Percentiles rank a stretch among this genome's conserved stretches.
These are phyloP conservation scores for Chloroceryle aenea DNA, from an alignment of 2,113 vertebrate genomes.

Conservation along the genomic window DNA sequence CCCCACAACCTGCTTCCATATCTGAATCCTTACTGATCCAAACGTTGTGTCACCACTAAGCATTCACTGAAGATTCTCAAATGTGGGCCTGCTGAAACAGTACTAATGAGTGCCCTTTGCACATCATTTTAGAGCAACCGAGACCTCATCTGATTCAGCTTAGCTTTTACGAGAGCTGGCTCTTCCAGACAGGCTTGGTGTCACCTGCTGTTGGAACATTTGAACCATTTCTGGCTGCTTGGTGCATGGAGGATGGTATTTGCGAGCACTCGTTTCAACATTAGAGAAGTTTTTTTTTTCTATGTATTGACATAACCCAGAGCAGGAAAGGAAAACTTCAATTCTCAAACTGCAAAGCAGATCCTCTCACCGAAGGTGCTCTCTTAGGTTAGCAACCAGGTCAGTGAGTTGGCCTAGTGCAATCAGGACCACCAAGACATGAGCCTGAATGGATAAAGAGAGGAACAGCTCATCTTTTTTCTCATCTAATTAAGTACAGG, in stretches of 20 bases:
- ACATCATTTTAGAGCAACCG: not conserved
- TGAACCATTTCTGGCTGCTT: not conserved
- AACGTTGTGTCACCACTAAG: not conserved
- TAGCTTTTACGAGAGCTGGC: not conserved
- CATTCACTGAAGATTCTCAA: not conserved
- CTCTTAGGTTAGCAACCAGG: not conserved
- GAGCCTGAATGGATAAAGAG: not conserved
- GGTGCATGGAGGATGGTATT: not conserved
- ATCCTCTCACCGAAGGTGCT: not conserved
- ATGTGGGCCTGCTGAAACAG: not conserved
- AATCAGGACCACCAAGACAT: not conserved
- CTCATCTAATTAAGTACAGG: slow-evolving; percentile 11
- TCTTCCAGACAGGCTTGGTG: not conserved
- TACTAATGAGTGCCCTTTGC: not conserved
- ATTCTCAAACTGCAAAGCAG: not conserved
- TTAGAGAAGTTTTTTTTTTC: not conserved
- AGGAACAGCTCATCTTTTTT: slow-evolving; percentile 9
- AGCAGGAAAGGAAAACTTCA: not conserved
- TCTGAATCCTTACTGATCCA: not conserved
- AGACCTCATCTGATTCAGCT: not conserved
- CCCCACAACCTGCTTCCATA: not conserved
- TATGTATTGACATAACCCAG: not conserved
- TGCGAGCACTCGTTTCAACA: not conserved
- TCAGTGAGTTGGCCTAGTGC: not conserved
- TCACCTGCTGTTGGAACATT: not conserved